Evolutionary conservation across 2,113 vertebrate species (phyloP), one percentile per base, ranked within the genome.

Genomic region (Muntiacus reevesi): DNA sequence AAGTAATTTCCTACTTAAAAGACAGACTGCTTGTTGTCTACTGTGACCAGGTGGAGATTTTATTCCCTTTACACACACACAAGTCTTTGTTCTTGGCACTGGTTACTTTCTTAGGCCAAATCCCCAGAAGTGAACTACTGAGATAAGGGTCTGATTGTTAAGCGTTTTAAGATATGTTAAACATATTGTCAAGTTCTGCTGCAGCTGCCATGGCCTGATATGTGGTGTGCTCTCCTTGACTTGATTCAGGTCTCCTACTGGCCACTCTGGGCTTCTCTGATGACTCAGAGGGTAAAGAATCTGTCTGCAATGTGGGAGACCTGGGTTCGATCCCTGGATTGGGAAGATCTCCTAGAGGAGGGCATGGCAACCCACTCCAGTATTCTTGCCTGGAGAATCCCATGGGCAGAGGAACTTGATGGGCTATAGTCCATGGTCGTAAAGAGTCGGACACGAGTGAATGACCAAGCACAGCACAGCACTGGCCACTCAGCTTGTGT

Each of bases 101-200:
- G 86, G 67, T 83, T 96, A 60, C 96, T 94, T 92, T 97, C 91
- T 83, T 40, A 76, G 67, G 47, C 43, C 71, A 62, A 59, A 89
- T 86, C 50, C 55, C 43, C 84, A 95, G 91, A 95, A 95, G 79
- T 36, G 45, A 94, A 83, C 57, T 36, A 21, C 78, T 60, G 54
- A 95, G 86, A 28, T 12, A 78, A 87, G 50, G 27, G 7, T 5
- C 2, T 9, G 36, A 91, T 28, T 83, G 57, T 67, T 45, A 15
- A 93, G 17, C 16, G 47, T 76, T 82, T 57, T 67, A 23, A 50
- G 33, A 36, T 23, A 57, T 6, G 43, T 27, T 50, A n/a, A 36
- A 36, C 19, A n/a, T 11, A 33, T 23, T 52, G 21, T 90, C 52
- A 9, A 27, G 33, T 81, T 54, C 19, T 28, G 78, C 7, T 23